Evolutionary conservation across 1,140 invertebrate species (phyloP), one percentile per base, ranked within the genome.

Genomic region (Zeugodacus cucurbitae): DNA sequence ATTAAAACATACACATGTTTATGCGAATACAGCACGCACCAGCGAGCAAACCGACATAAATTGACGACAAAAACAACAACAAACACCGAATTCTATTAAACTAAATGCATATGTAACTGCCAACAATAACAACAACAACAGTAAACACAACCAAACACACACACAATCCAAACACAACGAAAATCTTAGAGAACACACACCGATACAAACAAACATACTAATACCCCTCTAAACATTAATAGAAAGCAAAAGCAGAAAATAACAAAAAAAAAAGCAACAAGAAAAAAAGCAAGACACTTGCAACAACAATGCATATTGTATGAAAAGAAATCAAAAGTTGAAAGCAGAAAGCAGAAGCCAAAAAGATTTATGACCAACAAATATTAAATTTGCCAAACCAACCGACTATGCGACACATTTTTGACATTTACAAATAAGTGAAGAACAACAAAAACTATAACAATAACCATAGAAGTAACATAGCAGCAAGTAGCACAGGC

Each of bases 361-460:
- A 82, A 37, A 82, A 48, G 74, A 82, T 82, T 82, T 82, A 82
- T 82, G 37, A 54, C 44, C 74, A 82, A 48, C 74, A 82, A 82
- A 82, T 82, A 82, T 82, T 82, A 82, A 82, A 54, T 82, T 82
- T 62, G 22, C n/a, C 58, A 7, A 6, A 34, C 67, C 67, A 82
- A 82, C 37, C 48, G 22, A 82, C 74, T 54, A 26, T 22, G 74
- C 74, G 74, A 48, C 74, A 29, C 74, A 82, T 82, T 82, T 82
- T 82, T 82, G 41, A 82, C 37, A 37, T 82, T 37, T 48, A n/a
- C 37, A 82, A 82, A 82, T 41, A 54, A 54, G 22, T 26, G 48
- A 44, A 48, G 6, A 11, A 32, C 14, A 37, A 5, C 5, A 37
- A 78, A 26, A 44, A 67, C 26, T 29, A 44, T n/a, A 82, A 48